Percentiles rank a stretch among this genome's conserved stretches.
Evolutionary conservation across 2,113 vertebrate species (phyloP).

Genomic region (Struthidea cinerea): DNA sequence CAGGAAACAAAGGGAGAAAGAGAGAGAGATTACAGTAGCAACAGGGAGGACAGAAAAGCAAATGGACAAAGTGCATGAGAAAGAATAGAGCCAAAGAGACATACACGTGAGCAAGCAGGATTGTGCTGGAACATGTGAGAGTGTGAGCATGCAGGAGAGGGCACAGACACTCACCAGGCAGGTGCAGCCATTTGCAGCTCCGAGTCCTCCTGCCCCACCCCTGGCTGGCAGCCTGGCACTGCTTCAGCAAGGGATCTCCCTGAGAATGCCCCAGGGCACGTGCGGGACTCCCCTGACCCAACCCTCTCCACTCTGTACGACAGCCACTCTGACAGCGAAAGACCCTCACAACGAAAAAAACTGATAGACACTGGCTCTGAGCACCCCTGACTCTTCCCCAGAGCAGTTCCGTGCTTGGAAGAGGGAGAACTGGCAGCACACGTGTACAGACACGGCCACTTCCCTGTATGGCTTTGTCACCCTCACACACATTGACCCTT

Average conservation of each 20-base stretch:
- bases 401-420: neutral
- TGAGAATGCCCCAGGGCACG: fast-evolving
- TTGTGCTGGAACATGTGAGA: neutral
- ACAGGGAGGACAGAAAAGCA: neutral
- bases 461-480: neutral
- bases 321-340: neutral
- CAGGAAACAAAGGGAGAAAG: slow-evolving; percentile 15
- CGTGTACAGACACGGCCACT: neutral
- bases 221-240: neutral
- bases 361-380: fast-evolving
- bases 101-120: neutral
- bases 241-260: neutral
- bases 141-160: neutral
- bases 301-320: neutral
- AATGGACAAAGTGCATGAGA: neutral
- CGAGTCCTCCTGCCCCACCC: neutral
- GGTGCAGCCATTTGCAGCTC: neutral
- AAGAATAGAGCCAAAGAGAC: neutral
- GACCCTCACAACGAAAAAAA: neutral
- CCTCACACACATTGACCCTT: neutral
- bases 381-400: neutral
- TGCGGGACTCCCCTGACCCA: neutral
- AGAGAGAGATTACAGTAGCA: neutral
- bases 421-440: neutral
- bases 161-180: neutral